phyloP scores from a whole-genome alignment of 2,888 invertebrate genomes.

The Tubiluchus corallicola region DNA sequence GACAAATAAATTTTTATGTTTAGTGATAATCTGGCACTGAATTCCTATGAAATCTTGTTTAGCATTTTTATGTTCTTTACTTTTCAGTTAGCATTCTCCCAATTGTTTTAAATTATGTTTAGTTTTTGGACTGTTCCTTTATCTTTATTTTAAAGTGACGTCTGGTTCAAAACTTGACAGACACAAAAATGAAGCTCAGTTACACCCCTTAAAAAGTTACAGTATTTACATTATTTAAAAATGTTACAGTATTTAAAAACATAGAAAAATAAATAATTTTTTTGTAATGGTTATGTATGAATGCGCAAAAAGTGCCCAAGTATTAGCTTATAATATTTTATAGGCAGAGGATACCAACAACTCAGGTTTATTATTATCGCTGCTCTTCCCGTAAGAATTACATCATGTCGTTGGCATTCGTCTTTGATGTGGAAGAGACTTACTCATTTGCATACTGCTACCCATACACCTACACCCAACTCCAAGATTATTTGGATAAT shows the following conservation, averaged over 20 bases:
- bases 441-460: conserved; percentile 85
- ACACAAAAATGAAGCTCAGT: no score
- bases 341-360: conserved; percentile 35
- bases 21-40: neutral
- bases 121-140: conserved; percentile 6
- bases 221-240: neutral
- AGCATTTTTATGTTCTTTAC: neutral
- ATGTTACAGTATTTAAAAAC: neutral
- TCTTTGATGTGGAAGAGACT: conserved; percentile 81
- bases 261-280: conserved; percentile 5
- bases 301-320: no score
- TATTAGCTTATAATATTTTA: no score
- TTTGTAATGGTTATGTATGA: no score
- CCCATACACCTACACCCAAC: conserved; percentile 83
- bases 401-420: conserved; percentile 78
- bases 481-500: conserved; percentile 60
- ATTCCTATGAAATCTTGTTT: neutral
- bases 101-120: neutral
- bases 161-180: neutral
- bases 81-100: neutral
- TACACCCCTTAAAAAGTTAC: neutral
- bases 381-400: conserved; percentile 76
- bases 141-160: neutral
- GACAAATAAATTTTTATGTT: neutral
- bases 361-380: conserved; percentile 75